Percentiles rank a stretch among this genome's conserved stretches.
These are phyloP conservation scores for Antitype chi DNA, from an alignment of 2,888 invertebrate species.

Conservation along the genomic window DNA sequence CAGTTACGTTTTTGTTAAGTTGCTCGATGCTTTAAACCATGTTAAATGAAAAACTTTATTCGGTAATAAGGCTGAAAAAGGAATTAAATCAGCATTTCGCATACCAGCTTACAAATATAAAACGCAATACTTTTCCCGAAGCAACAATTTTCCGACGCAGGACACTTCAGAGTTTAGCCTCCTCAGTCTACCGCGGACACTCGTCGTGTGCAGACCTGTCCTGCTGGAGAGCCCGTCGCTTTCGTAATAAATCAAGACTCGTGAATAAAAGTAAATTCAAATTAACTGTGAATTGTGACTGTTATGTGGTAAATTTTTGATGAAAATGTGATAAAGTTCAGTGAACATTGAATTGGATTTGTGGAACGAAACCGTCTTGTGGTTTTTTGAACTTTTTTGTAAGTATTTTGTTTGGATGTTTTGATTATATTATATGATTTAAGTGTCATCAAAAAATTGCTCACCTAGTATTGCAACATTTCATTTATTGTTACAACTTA, in stretches of 20 bases:
- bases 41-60: background rate
- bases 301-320: conserved; percentile 21
- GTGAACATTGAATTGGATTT: conserved; percentile 51
- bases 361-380: conserved; percentile 14
- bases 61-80: background rate
- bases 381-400: conserved; percentile 38
- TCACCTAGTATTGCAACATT: background rate
- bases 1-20: background rate
- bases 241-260: conserved; percentile 12
- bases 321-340: conserved; percentile 19
- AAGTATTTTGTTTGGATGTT: conserved; percentile 28
- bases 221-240: background rate
- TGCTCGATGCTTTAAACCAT: background rate
- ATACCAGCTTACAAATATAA: background rate
- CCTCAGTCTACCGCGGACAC: conserved; percentile 35
- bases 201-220: conserved; percentile 35
- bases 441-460: background rate
- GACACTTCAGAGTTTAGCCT: background rate
- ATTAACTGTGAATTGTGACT: conserved; percentile 4
- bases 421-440: background rate
- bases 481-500: background rate
- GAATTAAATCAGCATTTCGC: background rate
- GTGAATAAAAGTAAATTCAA: conserved; percentile 20
- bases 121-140: conserved; percentile 2
- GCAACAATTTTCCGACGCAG: conserved; percentile 14